phyloP scores from a whole-genome alignment of 2,113 vertebrate genomes.

The Callopanchax toddi region DNA sequence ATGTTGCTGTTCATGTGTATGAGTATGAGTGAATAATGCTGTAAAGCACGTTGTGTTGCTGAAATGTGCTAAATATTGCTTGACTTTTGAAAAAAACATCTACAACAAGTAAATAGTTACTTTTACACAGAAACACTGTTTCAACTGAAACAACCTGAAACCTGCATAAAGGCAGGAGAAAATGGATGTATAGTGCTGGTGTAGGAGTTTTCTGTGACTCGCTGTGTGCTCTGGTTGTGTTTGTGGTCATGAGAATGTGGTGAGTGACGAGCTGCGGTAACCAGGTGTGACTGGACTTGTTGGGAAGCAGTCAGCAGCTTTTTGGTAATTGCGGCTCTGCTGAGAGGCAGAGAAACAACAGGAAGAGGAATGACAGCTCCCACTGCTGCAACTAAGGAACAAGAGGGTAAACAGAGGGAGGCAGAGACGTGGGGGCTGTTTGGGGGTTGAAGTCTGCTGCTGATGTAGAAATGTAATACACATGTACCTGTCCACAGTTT shows the following conservation, averaged over 20 bases:
- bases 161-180: not conserved
- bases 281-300: conserved; percentile 47
- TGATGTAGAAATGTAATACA: conserved; percentile 4
- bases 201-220: conserved; percentile 7
- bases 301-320: conserved; percentile 25
- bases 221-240: conserved; percentile 26
- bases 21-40: too few species aligned
- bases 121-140: too few species aligned
- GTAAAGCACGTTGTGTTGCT: too few species aligned
- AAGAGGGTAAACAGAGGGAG: conserved; percentile 18
- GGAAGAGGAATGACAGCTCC: conserved; percentile 67
- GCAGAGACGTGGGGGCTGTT: not conserved
- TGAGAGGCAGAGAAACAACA: conserved; percentile 57
- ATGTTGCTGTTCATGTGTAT: too few species aligned
- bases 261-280: conserved; percentile 33
- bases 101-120: too few species aligned
- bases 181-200: not conserved
- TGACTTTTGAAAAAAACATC: too few species aligned
- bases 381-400: conserved; percentile 27
- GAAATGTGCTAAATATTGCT: too few species aligned
- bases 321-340: conserved; percentile 63
- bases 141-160: too few species aligned
- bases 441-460: conserved; percentile 4
- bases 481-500: not conserved
- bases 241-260: conserved; percentile 25